A percentile compares a stretch with the other conserved stretches of the same genome.
These are phyloP conservation scores for Kryptopterus vitreolus DNA, from an alignment of 2,797 vertebrate species.

Conservation along the genomic window DNA sequence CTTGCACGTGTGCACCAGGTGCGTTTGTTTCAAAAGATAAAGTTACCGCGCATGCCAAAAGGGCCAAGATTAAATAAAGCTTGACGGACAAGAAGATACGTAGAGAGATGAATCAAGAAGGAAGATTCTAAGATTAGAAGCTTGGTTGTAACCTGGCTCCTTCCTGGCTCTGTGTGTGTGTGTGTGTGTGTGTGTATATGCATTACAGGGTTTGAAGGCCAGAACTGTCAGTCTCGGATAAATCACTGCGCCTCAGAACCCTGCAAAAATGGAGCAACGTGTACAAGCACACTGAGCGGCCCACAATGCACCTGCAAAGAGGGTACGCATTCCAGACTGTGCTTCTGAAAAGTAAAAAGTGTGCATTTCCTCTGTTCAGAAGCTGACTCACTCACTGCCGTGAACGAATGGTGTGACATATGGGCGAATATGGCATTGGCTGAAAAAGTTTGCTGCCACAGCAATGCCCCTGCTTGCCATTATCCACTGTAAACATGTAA, in stretches of 20 bases:
- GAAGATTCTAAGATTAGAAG: neutral
- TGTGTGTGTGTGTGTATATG: conserved; percentile 11
- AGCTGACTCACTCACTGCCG: neutral
- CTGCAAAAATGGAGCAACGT: conserved; percentile 89
- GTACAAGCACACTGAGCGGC: conserved; percentile 80
- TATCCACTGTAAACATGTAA: neutral
- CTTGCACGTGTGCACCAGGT: conserved; percentile 87
- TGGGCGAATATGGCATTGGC: neutral
- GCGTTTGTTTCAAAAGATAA: conserved; percentile 43
- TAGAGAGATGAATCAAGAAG: neutral
- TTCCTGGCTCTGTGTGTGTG: neutral
- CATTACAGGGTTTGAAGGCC: conserved; percentile 86
- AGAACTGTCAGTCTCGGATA: conserved; percentile 85
- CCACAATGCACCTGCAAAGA: conserved; percentile 89
- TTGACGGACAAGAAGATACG: neutral
- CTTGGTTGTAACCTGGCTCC: neutral
- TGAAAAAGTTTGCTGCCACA: neutral
- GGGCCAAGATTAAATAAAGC: neutral
- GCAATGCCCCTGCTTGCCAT: neutral
- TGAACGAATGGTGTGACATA: neutral
- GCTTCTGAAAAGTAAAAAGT: neutral
- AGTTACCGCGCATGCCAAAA: neutral
- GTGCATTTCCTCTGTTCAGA: neutral
- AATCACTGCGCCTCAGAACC: conserved; percentile 88
- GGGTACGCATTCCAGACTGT: conserved; percentile 71